Base-by-base conservation (phyloP, 2,797 vertebrate species). In the Pseudochromis fuscus region DNA sequence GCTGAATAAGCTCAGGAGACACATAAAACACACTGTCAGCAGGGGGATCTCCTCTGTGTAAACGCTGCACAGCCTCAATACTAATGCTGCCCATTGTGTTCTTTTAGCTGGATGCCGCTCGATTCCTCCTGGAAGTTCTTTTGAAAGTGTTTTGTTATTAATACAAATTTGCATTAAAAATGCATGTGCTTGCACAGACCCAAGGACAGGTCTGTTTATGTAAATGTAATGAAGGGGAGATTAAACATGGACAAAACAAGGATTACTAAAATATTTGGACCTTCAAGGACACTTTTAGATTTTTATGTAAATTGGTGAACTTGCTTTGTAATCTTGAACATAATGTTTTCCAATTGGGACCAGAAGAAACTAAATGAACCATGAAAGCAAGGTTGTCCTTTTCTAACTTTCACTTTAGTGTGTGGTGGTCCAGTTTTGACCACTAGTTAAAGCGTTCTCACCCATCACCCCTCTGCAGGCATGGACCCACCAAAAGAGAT, bases 401-500 rank as follows among this genome's bases (percentile, higher is more conserved):
- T n/a, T 46, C 25, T 49, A 19, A 27, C 56, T 79, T 2, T 35
- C 1, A n/a, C n/a, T n/a, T n/a, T n/a, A n/a, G n/a, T n/a, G n/a
- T 19, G 8, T 44, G 50, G 42, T 27, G 1, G 2, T 53, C 1
- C n/a, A 24, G n/a, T 24, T 33, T 24, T 13, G 4, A 45, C n/a
- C 44, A 18, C 0, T 16, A 7, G 4, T 48, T 63, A 23, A 63
- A 53, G 13, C 19, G 12, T 51, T 2, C 23, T 58, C 38, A 55
- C 24, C 15, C 18, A n/a, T 65, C 18, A 1, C 52, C 49, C 44
- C 33, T 4, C 7, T 77, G 3, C 44, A 99, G 98, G 95, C 38
- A 96, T 99, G 3, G 98, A 98, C 77, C 95, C 96, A 0, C 98
- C 98, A 0, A 95, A 92, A 87, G 95, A 98, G 64, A 85, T 98